Evolutionary conservation across 2,888 invertebrate species (phyloP), one percentile per base, ranked within the genome.

Genomic region (Erebia ligea): DNA sequence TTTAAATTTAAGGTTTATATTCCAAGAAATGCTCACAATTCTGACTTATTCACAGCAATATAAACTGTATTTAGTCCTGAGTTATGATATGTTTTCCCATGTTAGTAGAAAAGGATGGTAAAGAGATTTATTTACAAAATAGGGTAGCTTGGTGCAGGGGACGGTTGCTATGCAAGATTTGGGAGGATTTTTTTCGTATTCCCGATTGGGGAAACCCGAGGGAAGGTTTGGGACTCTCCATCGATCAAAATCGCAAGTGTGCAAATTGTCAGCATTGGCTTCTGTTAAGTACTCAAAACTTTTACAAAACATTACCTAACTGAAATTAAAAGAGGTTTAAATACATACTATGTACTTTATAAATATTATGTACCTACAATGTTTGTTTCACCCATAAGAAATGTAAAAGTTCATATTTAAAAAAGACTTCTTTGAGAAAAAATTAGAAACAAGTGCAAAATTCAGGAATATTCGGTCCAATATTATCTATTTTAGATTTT

Each of bases 81-180:
- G 0, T n/a, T 78, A 80, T 73, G 72, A 76, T 69, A n/a, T 40
- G 10, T 71, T 76, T 78, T 81, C 1, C 4, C 25, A 45, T 71
- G 57, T 70, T 1, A 6, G 17, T n/a, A 5, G 34, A n/a, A 10
- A 65, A 13, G 5, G 56, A 19, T 65, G 66, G 45, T 21, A 48
- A 1, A 50, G 52, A 40, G 64, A 65, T 65, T 54, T 17, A 45
- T 65, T 54, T 17, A 45, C 67, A 58, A 45, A 67, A 58, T 67
- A 58, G 67, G 67, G 67, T 58, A 57, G 63, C 45, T 68, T 15
- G 34, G 21, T 61, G 82, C 82, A 80, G 80, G 85, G 83, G 78
- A 78, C 79, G 79, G 89, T 88, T 87, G 87, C 89, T 82, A 87
- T 80, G 88, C 84, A 80, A 74, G 56, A 64, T 68, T 66, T 70